Evolutionary conservation across 1,140 invertebrate genomes (phyloP).

Genomic region (Limonius californicus): DNA sequence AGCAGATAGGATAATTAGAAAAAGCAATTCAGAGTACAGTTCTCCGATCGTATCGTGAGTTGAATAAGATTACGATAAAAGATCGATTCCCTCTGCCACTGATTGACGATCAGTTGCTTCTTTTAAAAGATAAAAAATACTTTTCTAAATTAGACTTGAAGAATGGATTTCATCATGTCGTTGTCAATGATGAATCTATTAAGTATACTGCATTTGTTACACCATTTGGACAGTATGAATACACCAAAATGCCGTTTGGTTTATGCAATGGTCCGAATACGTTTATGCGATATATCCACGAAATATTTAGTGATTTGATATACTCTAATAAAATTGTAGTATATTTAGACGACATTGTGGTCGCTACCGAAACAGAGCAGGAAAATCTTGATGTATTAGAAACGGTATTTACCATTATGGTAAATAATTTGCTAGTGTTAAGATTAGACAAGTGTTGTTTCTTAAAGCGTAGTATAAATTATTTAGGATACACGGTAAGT

Average conservation of each 20-base stretch:
- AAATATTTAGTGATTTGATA: background rate
- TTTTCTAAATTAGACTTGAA: too few relatives aligned
- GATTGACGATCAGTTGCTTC: background rate
- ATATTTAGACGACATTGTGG: background rate
- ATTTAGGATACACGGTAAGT: background rate
- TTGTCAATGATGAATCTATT: background rate
- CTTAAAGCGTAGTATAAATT: background rate
- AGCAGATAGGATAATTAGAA: slow-evolving; percentile 30
- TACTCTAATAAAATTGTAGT: background rate
- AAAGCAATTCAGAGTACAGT: too few relatives aligned
- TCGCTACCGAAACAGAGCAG: background rate
- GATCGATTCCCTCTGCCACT: background rate
- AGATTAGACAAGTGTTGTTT: background rate
- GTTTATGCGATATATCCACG: background rate
- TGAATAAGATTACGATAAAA: background rate
- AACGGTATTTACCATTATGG: background rate
- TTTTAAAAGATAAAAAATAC: background rate
- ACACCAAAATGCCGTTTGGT: too few relatives aligned
- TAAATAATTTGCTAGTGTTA: background rate
- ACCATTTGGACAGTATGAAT: background rate
- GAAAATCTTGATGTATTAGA: background rate
- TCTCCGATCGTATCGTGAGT: too few relatives aligned
- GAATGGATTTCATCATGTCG: background rate
- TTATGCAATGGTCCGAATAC: background rate
- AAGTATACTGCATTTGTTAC: background rate